A percentile compares a stretch with the other conserved stretches of the same genome.
These are phyloP conservation scores for Chaetodon trifascialis DNA, from an alignment of 2,113 vertebrate species.

Conservation along the genomic window DNA sequence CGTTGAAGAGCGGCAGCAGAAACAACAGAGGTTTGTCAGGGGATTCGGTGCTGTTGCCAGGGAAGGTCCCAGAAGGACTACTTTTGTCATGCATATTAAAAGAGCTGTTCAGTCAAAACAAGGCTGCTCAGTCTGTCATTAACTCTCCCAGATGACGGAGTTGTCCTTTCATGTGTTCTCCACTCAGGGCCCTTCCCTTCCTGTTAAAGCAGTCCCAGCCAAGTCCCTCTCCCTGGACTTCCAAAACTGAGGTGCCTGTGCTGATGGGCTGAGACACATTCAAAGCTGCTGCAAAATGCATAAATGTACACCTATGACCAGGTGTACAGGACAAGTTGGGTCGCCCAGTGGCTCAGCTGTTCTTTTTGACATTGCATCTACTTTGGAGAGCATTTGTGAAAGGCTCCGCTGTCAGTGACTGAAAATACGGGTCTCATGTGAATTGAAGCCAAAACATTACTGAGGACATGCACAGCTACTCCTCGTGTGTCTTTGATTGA, in stretches of 20 bases:
- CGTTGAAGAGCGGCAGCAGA: conserved; percentile 31
- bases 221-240: conserved; percentile 39
- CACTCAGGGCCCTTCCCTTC: conserved; percentile 72
- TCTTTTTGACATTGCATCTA: not conserved
- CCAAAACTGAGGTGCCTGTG: conserved; percentile 4
- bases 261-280: not conserved
- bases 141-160: conserved; percentile 72
- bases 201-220: conserved; percentile 54
- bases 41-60: conserved; percentile 45
- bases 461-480: not conserved
- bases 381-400: not conserved
- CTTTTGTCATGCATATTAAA: conserved; percentile 79
- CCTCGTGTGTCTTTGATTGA: conserved; percentile 32
- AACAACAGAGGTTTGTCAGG: conserved; percentile 50
- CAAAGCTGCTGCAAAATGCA: not conserved
- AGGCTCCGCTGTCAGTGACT: not conserved
- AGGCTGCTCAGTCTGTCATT: conserved; percentile 75
- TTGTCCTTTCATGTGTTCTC: conserved; percentile 73
- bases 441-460: not conserved
- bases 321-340: not conserved
- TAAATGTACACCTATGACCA: conserved; percentile 22
- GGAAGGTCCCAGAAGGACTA: conserved; percentile 52
- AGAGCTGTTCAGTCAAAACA: conserved; percentile 80
- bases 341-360: not conserved
- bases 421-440: not conserved